These are phyloP conservation scores for Plusia festucae DNA, from an alignment of 2,888 invertebrate species.

Conservation along the genomic window DNA sequence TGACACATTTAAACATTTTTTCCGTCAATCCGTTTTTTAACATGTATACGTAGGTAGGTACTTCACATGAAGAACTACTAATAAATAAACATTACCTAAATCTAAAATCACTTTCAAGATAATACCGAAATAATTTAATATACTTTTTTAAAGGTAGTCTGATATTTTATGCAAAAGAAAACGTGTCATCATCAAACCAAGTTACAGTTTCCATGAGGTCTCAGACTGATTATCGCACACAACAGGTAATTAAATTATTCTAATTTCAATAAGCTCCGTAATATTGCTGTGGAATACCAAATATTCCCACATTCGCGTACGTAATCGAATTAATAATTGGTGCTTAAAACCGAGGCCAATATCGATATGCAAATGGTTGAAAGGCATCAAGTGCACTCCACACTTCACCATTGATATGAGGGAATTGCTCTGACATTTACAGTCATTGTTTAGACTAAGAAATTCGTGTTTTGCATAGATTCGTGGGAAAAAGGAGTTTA, in stretches of 20 bases:
- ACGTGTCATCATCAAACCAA: not conserved
- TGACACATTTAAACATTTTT: not conserved
- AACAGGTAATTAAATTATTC: not conserved
- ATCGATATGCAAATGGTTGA: slow-evolving; percentile 87
- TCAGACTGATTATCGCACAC: not conserved
- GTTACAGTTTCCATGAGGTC: not conserved
- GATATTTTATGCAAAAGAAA: slow-evolving; percentile 4
- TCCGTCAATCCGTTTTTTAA: no score
- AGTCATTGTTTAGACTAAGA: slow-evolving; percentile 76
- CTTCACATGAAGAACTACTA: no score
- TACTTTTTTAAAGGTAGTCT: not conserved
- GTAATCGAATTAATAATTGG: slow-evolving; percentile 51
- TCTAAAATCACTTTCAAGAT: no score
- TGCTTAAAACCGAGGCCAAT: slow-evolving; percentile 60
- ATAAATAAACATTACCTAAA: no score
- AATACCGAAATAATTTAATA: no score
- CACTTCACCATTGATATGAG: slow-evolving; percentile 60
- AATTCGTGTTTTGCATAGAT: slow-evolving; percentile 59
- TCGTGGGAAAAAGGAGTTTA: slow-evolving; percentile 70
- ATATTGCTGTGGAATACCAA: slow-evolving; percentile 16
- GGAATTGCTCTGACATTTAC: slow-evolving; percentile 76
- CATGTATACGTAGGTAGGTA: not conserved
- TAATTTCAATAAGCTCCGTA: not conserved
- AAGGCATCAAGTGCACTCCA: slow-evolving; percentile 75
- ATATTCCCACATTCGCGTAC: slow-evolving; percentile 56